phyloP scores from a whole-genome alignment of 35 echinoderm and acorn worm species.

The Strongylocentrotus purpuratus region DNA sequence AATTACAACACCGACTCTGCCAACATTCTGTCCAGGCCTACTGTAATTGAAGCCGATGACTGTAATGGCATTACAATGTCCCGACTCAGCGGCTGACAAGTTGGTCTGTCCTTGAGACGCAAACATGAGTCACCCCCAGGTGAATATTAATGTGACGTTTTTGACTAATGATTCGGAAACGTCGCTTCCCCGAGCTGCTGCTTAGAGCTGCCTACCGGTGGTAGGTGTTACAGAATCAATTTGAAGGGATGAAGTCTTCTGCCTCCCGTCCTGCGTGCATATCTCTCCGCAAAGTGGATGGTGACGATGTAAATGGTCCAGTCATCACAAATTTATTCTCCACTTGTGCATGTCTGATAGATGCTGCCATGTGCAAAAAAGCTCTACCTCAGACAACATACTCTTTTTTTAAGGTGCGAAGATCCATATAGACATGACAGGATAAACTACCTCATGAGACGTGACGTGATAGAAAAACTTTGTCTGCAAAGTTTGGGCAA shows the following conservation, averaged over 20 bases:
- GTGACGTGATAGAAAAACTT: background rate
- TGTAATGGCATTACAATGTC: conserved; percentile 18
- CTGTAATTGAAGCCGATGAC: background rate
- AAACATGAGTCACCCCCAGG: background rate
- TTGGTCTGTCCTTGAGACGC: background rate
- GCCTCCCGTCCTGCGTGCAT: background rate
- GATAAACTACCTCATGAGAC: background rate
- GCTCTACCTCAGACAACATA: background rate
- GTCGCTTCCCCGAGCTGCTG: background rate
- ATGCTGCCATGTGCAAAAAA: background rate
- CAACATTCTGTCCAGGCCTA: background rate
- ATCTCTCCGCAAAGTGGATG: background rate
- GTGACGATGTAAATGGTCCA: background rate
- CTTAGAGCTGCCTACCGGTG: background rate
- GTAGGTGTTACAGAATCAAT: background rate
- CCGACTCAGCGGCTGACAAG: background rate
- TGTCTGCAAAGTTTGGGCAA: background rate
- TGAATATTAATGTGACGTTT: conserved; percentile 15
- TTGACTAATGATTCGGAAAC: conserved; percentile 2
- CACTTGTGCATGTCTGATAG: background rate
- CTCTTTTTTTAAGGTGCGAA: background rate
- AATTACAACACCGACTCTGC: conserved; percentile 6
- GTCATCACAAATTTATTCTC: background rate
- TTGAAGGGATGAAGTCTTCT: background rate
- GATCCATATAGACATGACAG: background rate